Evolutionary conservation across 2,113 vertebrate species (phyloP).

Genomic region (Garra rufa): DNA sequence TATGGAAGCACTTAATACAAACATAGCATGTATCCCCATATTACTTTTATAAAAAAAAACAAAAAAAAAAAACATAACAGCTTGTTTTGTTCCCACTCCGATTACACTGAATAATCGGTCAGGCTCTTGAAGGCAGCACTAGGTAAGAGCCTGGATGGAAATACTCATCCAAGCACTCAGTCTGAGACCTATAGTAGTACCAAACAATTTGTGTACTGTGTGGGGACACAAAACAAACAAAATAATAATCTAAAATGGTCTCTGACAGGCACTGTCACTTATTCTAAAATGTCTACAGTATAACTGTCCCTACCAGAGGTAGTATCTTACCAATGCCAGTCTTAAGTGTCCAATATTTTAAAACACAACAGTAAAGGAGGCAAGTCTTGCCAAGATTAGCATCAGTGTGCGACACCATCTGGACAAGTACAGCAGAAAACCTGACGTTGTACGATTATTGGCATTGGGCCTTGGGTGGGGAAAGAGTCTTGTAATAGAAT

Average conservation of each 20-base stretch:
- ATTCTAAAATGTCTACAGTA: conserved; percentile 62
- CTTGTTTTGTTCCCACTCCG: neutral
- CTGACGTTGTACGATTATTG: conserved; percentile 73
- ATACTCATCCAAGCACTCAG: conserved; percentile 42
- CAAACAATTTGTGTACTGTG: conserved; percentile 56
- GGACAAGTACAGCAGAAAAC: conserved; percentile 62
- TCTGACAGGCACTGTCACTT: conserved; percentile 62
- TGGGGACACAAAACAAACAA: conserved; percentile 49
- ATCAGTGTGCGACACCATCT: conserved; percentile 64
- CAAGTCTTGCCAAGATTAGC: conserved; percentile 68
- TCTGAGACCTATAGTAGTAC: conserved; percentile 54
- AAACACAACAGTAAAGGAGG: conserved; percentile 65
- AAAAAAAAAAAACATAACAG: neutral
- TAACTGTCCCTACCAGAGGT: conserved; percentile 63
- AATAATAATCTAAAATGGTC: conserved; percentile 55
- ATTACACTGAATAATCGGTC: conserved; percentile 47
- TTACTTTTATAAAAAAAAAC: too few species aligned
- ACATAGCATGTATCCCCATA: neutral
- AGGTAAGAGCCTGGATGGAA: conserved; percentile 35
- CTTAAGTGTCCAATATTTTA: conserved; percentile 63
- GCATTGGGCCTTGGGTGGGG: conserved; percentile 58
- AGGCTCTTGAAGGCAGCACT: conserved; percentile 56
- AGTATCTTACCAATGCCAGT: conserved; percentile 56
- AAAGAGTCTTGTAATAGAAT: conserved; percentile 55
- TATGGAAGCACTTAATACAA: conserved; percentile 47